Evolutionary conservation across 1,140 invertebrate species (phyloP).

Genomic region (Cydia pomonella): DNA sequence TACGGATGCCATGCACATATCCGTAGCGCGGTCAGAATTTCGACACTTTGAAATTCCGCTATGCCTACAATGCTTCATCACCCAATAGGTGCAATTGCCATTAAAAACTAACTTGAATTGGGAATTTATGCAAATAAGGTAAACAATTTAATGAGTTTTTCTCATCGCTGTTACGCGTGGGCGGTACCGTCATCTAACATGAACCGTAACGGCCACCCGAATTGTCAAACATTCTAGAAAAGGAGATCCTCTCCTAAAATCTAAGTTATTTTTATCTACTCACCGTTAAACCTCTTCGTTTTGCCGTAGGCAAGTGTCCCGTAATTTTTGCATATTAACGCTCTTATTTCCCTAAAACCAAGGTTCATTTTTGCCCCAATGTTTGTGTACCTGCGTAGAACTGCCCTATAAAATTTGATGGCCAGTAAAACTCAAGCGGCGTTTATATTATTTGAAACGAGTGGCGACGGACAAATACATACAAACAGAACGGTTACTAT

Average conservation of each 20-base stretch:
- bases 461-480: conserved; percentile 7
- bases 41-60: no score
- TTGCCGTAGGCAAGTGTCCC: conserved; percentile 3
- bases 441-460: conserved; percentile 20
- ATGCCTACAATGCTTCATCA: no score
- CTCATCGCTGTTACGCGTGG: no score
- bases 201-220: not conserved
- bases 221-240: not conserved
- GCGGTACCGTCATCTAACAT: not conserved
- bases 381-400: conserved; percentile 6
- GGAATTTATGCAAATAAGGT: no score
- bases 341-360: not conserved
- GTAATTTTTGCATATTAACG: not conserved
- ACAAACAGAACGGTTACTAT: not conserved
- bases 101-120: no score
- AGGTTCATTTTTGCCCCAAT: not conserved
- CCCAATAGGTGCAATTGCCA: no score
- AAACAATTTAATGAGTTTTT: no score
- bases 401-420: conserved; percentile 17
- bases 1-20: no score
- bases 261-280: conserved; percentile 20
- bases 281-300: conserved; percentile 13
- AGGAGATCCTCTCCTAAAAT: not conserved
- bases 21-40: no score
- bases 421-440: conserved; percentile 9